Base-by-base conservation (phyloP, 2,888 invertebrate species). In the Acanthosepion esculentum region DNA sequence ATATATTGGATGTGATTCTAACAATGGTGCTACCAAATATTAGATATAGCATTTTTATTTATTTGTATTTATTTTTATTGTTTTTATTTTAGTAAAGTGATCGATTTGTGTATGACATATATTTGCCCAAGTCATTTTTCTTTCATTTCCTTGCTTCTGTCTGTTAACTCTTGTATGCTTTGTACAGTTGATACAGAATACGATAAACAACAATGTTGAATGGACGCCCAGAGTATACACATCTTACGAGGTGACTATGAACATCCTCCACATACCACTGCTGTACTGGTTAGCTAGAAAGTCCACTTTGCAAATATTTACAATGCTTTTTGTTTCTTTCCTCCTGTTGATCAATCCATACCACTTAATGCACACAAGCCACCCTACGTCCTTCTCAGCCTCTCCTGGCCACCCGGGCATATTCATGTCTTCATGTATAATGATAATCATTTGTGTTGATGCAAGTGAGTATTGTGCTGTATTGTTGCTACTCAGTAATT, bases 131-230 rank as follows among this genome's bases (percentile, higher is more conserved):
- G 50, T 50, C 8, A 12, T 8, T 78, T 78, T 78, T n/a, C 12
- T 33, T 78, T 78, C 12, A 12, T 15, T 78, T 33, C 78, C 23
- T 23, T 78, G 12, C n/a, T 78, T n/a, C n/a, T 78, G 10, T 78
- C 29, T 78, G 78, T 78, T 78, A 78, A 78, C n/a, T 78, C 78
- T 78, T 78, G 12, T 78, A 78, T 78, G 23, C 78, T 78, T 78
- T 78, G 78, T 78, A 12, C 78, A 78, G 78, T 78, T 78, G 78
- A 78, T 78, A 78, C 78, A 78, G 78, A 78, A 78, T 78, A n/a
- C n/a, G 78, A n/a, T 78, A n/a, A 78, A 78, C 78, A 78, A 78
- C 78, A 78, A 78, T 78, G 78, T 78, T 78, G 78, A 78, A n/a
- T n/a, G 78, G 78, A n/a, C 33, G 78, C 78, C 78, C 78, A 78